phyloP scores from a whole-genome alignment of 2,797 vertebrate genomes.

The Mormyrops attenuatus region DNA sequence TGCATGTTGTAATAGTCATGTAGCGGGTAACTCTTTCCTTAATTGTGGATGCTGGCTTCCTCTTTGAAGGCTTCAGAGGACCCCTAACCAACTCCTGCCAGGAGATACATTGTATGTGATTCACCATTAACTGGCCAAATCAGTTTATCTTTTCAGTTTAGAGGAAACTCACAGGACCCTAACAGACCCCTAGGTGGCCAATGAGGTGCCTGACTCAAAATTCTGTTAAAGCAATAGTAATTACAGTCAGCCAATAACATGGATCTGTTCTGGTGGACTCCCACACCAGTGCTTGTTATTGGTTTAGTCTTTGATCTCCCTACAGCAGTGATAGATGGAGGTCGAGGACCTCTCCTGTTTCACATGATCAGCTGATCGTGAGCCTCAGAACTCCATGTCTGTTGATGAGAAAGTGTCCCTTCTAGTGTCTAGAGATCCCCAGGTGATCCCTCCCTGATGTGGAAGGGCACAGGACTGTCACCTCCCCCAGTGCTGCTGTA shows the following conservation, averaged over 20 bases:
- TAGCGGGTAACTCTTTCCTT: background rate
- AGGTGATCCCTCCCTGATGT: background rate
- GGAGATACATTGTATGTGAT: background rate
- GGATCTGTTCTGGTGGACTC: background rate
- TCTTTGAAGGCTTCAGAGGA: background rate
- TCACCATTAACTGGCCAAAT: background rate
- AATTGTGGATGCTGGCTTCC: background rate
- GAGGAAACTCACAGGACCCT: background rate
- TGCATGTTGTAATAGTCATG: background rate
- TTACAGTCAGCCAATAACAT: background rate
- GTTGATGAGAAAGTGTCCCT: background rate
- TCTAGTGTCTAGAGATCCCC: background rate
- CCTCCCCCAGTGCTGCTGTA: background rate
- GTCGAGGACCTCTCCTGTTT: background rate
- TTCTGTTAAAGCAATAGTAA: background rate
- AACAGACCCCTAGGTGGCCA: background rate
- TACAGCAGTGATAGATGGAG: background rate
- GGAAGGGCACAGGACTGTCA: background rate
- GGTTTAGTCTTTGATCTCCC: background rate
- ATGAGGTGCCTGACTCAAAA: background rate
- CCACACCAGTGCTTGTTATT: background rate
- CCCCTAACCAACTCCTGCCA: background rate
- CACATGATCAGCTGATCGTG: background rate
- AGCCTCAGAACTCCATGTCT: background rate
- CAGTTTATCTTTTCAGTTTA: background rate